Evolutionary conservation across 2,113 vertebrate genomes (phyloP).

Genomic region (Erpornis zantholeuca): DNA sequence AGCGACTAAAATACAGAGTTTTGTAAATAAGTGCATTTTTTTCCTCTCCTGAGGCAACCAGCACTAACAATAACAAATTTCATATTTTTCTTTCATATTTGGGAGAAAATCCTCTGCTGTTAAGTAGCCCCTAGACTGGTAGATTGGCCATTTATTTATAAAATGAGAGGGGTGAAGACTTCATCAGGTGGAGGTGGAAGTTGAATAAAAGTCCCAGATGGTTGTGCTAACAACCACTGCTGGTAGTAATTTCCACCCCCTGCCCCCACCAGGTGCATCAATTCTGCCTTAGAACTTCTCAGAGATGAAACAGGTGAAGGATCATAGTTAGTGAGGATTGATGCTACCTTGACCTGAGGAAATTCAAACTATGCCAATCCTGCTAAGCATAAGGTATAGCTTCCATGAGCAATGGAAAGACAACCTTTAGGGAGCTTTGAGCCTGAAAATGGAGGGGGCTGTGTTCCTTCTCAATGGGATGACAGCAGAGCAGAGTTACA

Average conservation of each 20-base stretch:
- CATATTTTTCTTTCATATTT: not conserved
- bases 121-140: not conserved
- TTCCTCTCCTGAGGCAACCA: not conserved
- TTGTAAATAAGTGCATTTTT: not conserved
- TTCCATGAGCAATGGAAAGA: fast-evolving
- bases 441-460: not conserved
- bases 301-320: not conserved
- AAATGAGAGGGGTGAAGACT: not conserved
- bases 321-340: not conserved
- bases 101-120: not conserved
- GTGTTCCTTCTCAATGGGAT: fast-evolving
- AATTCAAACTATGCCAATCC: not conserved
- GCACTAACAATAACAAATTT: not conserved
- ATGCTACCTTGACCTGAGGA: not conserved
- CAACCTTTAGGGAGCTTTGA: not conserved
- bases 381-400: not conserved
- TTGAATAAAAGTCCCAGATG: not conserved
- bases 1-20: not conserved
- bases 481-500: not conserved
- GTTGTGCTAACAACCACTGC: not conserved
- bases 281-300: not conserved
- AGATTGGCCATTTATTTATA: not conserved
- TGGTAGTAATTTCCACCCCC: not conserved
- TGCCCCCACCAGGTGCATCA: not conserved
- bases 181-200: not conserved